phyloP scores from a whole-genome alignment of 2,113 vertebrate genomes.

The Etheostoma spectabile region DNA sequence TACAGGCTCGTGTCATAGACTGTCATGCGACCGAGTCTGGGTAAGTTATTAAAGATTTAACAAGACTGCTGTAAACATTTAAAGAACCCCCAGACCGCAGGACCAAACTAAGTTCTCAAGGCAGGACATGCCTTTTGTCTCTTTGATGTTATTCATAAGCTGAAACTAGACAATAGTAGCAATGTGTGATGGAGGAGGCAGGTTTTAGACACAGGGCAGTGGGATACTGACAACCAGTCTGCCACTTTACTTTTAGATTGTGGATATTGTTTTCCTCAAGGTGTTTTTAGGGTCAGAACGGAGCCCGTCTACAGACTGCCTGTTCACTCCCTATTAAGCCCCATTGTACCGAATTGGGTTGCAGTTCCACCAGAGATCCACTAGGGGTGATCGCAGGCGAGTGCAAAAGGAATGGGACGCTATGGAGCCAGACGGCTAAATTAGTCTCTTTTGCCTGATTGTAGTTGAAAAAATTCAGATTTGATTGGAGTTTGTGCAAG shows the following conservation, averaged over 20 bases:
- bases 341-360: too few species aligned
- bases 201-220: not conserved
- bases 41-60: slow-evolving; percentile 56
- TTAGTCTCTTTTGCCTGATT: too few species aligned
- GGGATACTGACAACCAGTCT: not conserved
- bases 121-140: not conserved
- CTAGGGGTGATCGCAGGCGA: too few species aligned
- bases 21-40: slow-evolving; percentile 5
- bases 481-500: too few species aligned
- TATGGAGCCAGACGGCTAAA: too few species aligned
- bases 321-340: too few species aligned
- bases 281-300: not conserved
- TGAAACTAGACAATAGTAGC: not conserved
- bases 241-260: not conserved
- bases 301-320: too few species aligned
- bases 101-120: slow-evolving; percentile 1
- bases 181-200: not conserved
- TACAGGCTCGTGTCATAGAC: not conserved
- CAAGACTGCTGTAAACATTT: slow-evolving; percentile 22
- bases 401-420: too few species aligned
- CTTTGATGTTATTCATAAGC: not conserved
- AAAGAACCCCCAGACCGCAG: slow-evolving; percentile 22
- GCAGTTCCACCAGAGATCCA: too few species aligned
- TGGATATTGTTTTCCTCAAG: not conserved
- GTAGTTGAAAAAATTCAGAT: too few species aligned